A percentile compares a stretch with the other conserved stretches of the same genome.
Conservation (phyloP, 2,113 vertebrate genomes). For the Grammomys surdaster region DNA sequence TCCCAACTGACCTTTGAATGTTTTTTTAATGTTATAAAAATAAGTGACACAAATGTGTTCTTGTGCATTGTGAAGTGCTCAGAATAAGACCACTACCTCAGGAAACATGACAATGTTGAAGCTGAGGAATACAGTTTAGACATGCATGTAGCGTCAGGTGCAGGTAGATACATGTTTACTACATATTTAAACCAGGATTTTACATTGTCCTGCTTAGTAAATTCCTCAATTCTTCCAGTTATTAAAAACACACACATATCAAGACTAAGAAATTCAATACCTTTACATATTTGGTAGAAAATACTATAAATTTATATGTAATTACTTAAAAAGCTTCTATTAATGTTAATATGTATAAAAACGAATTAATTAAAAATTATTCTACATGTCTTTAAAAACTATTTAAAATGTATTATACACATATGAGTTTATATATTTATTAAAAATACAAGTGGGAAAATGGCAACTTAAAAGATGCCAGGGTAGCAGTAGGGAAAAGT, state of each 20-base stretch:
- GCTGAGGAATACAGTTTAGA: not conserved
- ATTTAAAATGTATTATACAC: slow-evolving; percentile 9
- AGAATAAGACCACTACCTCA: not conserved
- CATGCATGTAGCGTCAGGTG: not conserved
- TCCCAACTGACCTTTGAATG: not conserved
- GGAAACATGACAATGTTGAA: not conserved
- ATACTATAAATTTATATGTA: not conserved
- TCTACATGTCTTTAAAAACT: not conserved
- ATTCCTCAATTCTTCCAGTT: not conserved
- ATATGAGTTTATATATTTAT: not conserved
- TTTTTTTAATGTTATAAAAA: not conserved
- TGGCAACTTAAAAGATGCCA: too few species aligned
- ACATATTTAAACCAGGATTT: not conserved
- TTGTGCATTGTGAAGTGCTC: not conserved
- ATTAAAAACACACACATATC: not conserved
- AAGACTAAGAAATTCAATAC: not conserved
- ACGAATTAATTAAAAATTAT: not conserved
- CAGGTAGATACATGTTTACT: not conserved
- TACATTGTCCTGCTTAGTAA: not conserved
- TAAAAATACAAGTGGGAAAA: not conserved
- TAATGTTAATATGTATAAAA: slow-evolving; percentile 21
- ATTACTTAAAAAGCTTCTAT: not conserved
- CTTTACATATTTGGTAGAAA: not conserved
- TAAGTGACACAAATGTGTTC: not conserved
- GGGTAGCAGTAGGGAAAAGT: not conserved